Percentiles rank a stretch among this genome's conserved stretches.
Evolutionary conservation across 2,888 invertebrate genomes (phyloP).

Genomic region (Halictus ligatus): DNA sequence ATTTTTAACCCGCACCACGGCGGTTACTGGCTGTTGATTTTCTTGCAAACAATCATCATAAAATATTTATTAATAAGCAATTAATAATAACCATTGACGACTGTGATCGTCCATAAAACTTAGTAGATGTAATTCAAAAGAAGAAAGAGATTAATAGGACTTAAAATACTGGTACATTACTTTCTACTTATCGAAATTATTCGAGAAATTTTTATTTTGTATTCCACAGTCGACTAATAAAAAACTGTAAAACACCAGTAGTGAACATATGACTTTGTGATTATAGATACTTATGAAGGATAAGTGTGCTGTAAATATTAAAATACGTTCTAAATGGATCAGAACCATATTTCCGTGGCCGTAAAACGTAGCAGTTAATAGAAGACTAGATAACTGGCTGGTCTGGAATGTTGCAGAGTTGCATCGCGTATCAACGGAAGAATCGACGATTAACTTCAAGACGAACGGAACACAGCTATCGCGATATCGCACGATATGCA

Average conservation of each 20-base stretch:
- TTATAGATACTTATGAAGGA: background rate
- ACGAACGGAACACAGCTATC: conserved; percentile 12
- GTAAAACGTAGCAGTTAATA: background rate
- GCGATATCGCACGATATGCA: conserved; percentile 43
- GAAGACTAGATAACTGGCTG: conserved; percentile 2
- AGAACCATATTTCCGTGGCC: background rate
- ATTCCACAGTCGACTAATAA: background rate
- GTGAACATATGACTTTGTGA: background rate
- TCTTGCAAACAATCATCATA: background rate
- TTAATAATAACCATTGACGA: no score
- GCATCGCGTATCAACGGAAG: conserved; percentile 16
- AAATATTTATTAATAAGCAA: background rate
- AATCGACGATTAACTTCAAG: conserved; percentile 37
- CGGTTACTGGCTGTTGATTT: no score
- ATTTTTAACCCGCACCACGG: background rate
- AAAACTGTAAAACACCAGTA: background rate
- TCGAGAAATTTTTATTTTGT: background rate
- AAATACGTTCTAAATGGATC: background rate
- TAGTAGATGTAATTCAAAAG: no score
- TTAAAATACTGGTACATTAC: no score
- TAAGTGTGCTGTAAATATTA: background rate
- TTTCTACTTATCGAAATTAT: no score
- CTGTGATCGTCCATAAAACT: no score
- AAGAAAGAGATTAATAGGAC: no score
- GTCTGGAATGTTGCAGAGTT: background rate